Base-by-base conservation (phyloP, 2,888 invertebrate species). In the Ennomos erosarius region DNA sequence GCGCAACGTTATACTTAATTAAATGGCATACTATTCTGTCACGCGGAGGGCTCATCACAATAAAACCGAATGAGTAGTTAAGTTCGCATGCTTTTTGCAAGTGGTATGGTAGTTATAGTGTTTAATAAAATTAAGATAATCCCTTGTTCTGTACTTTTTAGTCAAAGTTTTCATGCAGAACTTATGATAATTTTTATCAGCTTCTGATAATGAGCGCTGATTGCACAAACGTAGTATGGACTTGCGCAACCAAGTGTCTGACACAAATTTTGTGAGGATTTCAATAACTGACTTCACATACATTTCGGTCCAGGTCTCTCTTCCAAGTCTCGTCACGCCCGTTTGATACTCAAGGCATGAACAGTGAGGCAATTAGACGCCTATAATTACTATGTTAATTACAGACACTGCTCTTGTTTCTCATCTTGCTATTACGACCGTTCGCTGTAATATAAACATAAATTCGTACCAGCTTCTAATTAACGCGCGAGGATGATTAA, bases 321-420 rank as follows among this genome's bases (percentile, higher is more conserved):
- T 76, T 72, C 77, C 68, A 64, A 82, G 81, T 78, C 80, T 79
- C 77, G 82, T 85, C 87, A 86, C 82, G 83, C 78, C 74, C 82
- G 82, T 84, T 88, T 87, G 86, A 85, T 85, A 87, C 86, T 87
- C 84, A 81, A 86, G 84, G 80, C 89, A 87, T 85, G 88, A 87
- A 86, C 86, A 82, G 82, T 82, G 81, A 84, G 84, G 85, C 88
- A 90, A 89, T 90, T 90, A 90, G 84, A 86, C 84, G 87, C 82
- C 88, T 89, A 88, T 90, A 90, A 90, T 90, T 88, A 88, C 88
- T 81, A 88, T 88, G 90, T 88, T 90, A 90, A 90, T 90, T 90
- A 87, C 87, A 87, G 85, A 80, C 86, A 82, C 74, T 78, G 85
- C 81, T 85, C 87, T 81, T 86, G 87, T 84, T 85, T 84, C 87